Evolutionary conservation across 2,888 invertebrate species (phyloP).

Genomic region (Microplitis deprimator): DNA sequence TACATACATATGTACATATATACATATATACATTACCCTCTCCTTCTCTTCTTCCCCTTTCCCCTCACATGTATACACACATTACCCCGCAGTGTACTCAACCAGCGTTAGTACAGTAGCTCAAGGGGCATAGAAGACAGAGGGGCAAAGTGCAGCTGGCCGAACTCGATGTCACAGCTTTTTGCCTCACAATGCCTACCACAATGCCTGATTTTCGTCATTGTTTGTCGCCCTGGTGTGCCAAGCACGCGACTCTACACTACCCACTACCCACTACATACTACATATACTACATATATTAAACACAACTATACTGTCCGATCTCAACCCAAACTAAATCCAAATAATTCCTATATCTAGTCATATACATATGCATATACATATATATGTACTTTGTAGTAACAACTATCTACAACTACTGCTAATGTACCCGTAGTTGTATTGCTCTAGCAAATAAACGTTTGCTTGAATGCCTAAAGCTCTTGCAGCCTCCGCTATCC

Average conservation of each 20-base stretch:
- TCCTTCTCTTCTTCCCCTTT: neutral
- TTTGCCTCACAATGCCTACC: constrained; percentile 64
- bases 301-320: neutral
- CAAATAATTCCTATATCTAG: neutral
- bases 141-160: constrained; percentile 62
- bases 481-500: constrained; percentile 34
- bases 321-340: neutral
- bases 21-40: neutral
- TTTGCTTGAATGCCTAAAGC: constrained; percentile 39
- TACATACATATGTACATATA: constrained; percentile 8
- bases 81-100: constrained; percentile 7
- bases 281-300: neutral
- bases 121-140: constrained; percentile 10
- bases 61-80: constrained; percentile 18
- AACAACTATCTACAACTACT: neutral
- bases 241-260: constrained; percentile 59
- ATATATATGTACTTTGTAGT: neutral
- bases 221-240: constrained; percentile 62
- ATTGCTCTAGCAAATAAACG: neutral
- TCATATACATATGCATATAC: constrained; percentile 10
- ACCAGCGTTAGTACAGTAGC: neutral
- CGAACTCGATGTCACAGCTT: constrained; percentile 69
- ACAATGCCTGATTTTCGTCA: constrained; percentile 69
- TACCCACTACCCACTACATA: constrained; percentile 11
- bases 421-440: neutral